These are phyloP conservation scores for Philantomba maxwellii DNA, from an alignment of 2,113 vertebrate genomes.

Conservation along the genomic window DNA sequence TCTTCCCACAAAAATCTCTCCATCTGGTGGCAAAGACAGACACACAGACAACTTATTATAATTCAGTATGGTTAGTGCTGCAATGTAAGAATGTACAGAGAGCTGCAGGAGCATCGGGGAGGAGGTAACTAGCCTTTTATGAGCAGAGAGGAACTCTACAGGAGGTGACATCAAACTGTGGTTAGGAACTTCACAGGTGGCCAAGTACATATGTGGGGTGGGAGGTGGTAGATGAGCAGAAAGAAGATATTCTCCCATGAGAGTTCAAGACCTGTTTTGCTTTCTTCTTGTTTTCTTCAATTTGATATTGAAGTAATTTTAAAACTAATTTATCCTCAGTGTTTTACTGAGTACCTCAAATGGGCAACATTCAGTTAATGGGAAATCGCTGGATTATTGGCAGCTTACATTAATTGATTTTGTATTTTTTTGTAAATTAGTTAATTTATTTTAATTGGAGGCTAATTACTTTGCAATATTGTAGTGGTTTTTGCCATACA, in stretches of 20 bases:
- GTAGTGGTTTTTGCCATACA: not conserved
- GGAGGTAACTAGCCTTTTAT: not conserved
- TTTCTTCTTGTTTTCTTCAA: not conserved
- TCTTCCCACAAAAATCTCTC: slow-evolving; percentile 20
- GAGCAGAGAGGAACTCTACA: not conserved
- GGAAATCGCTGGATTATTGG: not conserved
- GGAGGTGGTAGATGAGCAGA: not conserved
- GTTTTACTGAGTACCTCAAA: not conserved
- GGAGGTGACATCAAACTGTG: not conserved
- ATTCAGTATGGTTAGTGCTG: not conserved
- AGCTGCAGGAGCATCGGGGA: not conserved
- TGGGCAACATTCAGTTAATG: not conserved
- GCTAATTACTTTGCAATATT: not conserved
- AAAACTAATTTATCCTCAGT: not conserved
- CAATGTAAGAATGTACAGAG: not conserved
- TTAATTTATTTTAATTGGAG: not conserved
- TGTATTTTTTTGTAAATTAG: not conserved
- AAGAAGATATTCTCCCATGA: not conserved
- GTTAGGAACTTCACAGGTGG: not conserved
- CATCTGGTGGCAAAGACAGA: slow-evolving; percentile 12
- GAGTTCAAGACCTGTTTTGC: not conserved
- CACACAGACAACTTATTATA: not conserved
- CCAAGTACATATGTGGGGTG: not conserved
- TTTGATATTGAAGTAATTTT: not conserved
- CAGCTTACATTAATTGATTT: not conserved